Evolutionary conservation across 2,888 invertebrate species (phyloP), one percentile per base, ranked within the genome.

Genomic region (Eupithecia inturbata): DNA sequence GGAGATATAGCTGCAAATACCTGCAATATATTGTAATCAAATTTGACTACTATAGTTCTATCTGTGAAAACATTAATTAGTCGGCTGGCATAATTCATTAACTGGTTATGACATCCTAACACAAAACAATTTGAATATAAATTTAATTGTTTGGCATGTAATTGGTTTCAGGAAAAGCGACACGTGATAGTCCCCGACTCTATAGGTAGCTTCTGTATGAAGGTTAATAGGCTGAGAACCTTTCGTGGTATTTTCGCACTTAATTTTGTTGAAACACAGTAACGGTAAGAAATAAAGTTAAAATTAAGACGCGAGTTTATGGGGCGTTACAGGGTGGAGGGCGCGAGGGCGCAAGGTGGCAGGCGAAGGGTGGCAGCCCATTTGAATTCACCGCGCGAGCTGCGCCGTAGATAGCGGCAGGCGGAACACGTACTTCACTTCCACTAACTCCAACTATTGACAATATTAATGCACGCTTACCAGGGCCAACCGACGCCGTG

Each of bases 381-480:
- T 93, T 93, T 92, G 93, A 91, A 93, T 94, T 93, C 94, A 92
- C 91, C 91, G 91, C 92, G 93, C 92, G 92, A 91, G 89, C 92
- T 89, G 83, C 88, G 91, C 92, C 91, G 92, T 92, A 93, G 94
- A 94, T 93, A 93, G 93, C 92, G 92, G 93, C 93, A 93, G 92
- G 93, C 93, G 92, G 93, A 91, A 93, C 94, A 94, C 94, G 94
- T 94, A 93, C 93, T 92, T 92, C 92, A 93, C 92, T 94, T 93
- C 93, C 91, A 93, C 93, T 93, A 94, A 94, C 93, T 93, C 93
- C 91, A 92, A 94, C 94, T 94, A 94, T 94, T 94, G 94, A 94
- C 94, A 94, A 93, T 93, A 94, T 93, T 93, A 93, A 94, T 93
- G 93, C 92, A 93, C 93, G 93, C 91, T 93, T 93, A 93, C 90